Conservation (phyloP, 1,140 invertebrate genomes). For the Ips typographus region DNA sequence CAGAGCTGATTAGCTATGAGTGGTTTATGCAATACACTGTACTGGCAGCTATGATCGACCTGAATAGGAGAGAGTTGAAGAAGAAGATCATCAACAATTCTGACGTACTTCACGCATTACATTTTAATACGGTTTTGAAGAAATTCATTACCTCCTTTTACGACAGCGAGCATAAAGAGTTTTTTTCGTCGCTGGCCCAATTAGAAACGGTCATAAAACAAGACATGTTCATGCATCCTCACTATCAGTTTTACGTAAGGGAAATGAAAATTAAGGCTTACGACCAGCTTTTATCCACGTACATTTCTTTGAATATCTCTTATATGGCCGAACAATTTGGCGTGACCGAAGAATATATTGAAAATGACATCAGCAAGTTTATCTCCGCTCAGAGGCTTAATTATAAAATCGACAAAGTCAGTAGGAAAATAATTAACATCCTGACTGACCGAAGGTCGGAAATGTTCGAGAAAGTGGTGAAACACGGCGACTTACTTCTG, state of each 20-base stretch:
- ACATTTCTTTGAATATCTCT: constrained; percentile 85
- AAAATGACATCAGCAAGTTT: constrained; percentile 83
- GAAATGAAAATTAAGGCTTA: constrained; percentile 97
- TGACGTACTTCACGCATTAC: constrained; percentile 90
- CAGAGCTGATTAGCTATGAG: constrained; percentile 94
- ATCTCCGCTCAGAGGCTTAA: constrained; percentile 92
- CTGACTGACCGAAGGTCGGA: constrained; percentile 83
- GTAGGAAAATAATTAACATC: constrained; percentile 93
- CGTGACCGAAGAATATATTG: constrained; percentile 89
- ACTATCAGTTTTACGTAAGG: constrained; percentile 92
- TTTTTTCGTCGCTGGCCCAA: constrained; percentile 79
- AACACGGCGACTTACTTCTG: constrained; percentile 93
- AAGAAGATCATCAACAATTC: constrained; percentile 86
- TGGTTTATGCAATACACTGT: constrained; percentile 87
- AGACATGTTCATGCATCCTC: constrained; percentile 87
- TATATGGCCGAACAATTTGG: constrained; percentile 97
- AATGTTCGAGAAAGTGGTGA: constrained; percentile 92
- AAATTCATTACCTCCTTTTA: constrained; percentile 91
- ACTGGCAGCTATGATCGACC: constrained; percentile 76
- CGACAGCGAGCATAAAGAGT: constrained; percentile 93
- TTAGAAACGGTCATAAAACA: constrained; percentile 81
- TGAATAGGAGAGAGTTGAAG: constrained; percentile 74
- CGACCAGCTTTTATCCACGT: constrained; percentile 92
- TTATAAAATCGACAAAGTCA: constrained; percentile 96
- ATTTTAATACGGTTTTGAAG: constrained; percentile 77